Percentiles rank a stretch among this genome's conserved stretches.
phyloP scores from a whole-genome alignment of 2,113 vertebrate genomes.

The Phocoena phocoena region DNA sequence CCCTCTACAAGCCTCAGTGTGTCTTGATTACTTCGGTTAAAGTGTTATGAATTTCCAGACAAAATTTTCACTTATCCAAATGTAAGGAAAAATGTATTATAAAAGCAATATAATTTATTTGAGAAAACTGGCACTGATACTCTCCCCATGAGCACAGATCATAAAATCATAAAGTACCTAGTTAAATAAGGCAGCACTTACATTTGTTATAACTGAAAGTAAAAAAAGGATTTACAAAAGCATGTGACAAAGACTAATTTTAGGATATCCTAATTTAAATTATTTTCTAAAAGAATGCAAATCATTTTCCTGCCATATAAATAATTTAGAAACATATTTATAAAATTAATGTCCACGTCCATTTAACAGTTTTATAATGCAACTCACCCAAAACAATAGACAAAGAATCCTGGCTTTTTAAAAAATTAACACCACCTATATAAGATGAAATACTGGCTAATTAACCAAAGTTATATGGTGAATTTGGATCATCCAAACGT shows the following conservation, averaged over 20 bases:
- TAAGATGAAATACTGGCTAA: not conserved
- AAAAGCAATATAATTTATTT: conserved; percentile 18
- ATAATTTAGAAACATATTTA: conserved; percentile 32
- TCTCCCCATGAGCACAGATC: not conserved
- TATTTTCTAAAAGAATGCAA: not conserved
- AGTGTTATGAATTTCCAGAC: not conserved
- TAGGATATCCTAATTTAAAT: conserved; percentile 40
- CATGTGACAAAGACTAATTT: conserved; percentile 27
- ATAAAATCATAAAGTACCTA: not conserved
- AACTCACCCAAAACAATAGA: conserved; percentile 25
- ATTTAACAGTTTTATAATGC: conserved; percentile 33
- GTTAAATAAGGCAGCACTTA: not conserved
- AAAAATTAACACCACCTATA: not conserved
- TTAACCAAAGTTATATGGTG: not conserved
- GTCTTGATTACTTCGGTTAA: conserved; percentile 29
- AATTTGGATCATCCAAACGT: conserved; percentile 28
- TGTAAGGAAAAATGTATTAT: conserved; percentile 26
- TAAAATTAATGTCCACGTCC: not conserved
- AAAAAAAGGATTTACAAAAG: conserved; percentile 39
- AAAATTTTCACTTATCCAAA: conserved; percentile 21
- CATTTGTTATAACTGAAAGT: conserved; percentile 29
- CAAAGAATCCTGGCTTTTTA: not conserved
- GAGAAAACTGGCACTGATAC: not conserved
- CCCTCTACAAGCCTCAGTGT: not conserved
- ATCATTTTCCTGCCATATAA: conserved; percentile 15